These are phyloP conservation scores for Protomyctophum bolini DNA, from an alignment of 2,113 vertebrate species.

Conservation along the genomic window DNA sequence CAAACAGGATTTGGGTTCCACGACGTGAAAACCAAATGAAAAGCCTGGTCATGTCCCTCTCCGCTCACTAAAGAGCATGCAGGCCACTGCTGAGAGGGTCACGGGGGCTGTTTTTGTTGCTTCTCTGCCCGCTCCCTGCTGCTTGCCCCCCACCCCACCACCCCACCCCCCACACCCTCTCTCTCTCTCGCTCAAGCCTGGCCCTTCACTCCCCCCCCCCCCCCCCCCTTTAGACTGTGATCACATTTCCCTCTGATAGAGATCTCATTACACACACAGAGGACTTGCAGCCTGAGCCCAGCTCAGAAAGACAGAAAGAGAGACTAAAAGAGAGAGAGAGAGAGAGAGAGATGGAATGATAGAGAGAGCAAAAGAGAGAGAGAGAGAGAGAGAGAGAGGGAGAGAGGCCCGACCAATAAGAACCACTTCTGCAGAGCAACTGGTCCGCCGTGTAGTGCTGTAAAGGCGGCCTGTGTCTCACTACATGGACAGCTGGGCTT, in stretches of 20 bases:
- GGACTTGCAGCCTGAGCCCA: conserved; percentile 70
- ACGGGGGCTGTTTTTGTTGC: conserved; percentile 60
- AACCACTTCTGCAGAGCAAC: conserved; percentile 67
- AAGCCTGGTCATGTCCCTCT: neutral
- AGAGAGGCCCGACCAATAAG: conserved; percentile 58
- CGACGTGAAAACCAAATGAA: neutral
- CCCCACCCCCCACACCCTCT: conserved; percentile 37
- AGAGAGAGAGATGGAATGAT: conserved; percentile 16
- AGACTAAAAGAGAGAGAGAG: neutral
- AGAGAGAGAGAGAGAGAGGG: conserved; percentile 22
- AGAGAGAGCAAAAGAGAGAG: conserved; percentile 10
- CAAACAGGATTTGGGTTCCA: conserved; percentile 37
- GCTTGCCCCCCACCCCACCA: conserved; percentile 34
- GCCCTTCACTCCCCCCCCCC: conserved; percentile 10
- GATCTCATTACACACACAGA: conserved; percentile 79
- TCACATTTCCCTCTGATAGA: conserved; percentile 76
- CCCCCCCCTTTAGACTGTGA: conserved; percentile 56
- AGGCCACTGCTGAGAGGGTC: conserved; percentile 55
- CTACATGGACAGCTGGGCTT: conserved; percentile 70
- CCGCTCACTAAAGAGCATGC: conserved; percentile 2
- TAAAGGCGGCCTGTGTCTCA: conserved; percentile 68
- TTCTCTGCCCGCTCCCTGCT: conserved; percentile 30
- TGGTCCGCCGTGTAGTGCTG: conserved; percentile 59
- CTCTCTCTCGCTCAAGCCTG: conserved; percentile 1
- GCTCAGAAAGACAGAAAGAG: conserved; percentile 32